Conservation (phyloP, 1,140 invertebrate species). For the Pseudomyrmex dendroicus region DNA sequence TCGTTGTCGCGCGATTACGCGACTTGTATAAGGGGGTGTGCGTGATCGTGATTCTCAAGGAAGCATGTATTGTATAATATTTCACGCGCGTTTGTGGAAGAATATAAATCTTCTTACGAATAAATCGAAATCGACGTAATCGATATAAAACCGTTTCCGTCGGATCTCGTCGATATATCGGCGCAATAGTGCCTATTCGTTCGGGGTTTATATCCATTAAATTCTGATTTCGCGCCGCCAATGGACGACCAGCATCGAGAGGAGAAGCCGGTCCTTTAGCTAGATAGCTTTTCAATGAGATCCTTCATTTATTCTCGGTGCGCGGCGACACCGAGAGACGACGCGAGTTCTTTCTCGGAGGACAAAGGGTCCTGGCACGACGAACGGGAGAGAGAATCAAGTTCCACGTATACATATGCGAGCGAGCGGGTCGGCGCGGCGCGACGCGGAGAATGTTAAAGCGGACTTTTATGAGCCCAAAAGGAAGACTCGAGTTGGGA, state of each 20-base stretch:
- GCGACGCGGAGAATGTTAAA: constrained; percentile 61
- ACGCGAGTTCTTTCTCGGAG: constrained; percentile 37
- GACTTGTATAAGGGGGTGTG: too few relatives aligned
- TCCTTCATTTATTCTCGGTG: constrained; percentile 73
- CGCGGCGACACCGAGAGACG: constrained; percentile 27
- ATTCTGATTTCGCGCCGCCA: constrained; percentile 72
- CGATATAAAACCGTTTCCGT: constrained; percentile 5
- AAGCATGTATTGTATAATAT: too few relatives aligned
- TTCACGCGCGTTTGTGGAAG: too few relatives aligned
- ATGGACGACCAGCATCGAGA: constrained; percentile 32
- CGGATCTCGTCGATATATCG: constrained; percentile 71
- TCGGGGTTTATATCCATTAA: constrained; percentile 78
- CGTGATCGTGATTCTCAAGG: too few relatives aligned
- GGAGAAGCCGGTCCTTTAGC: constrained; percentile 67
- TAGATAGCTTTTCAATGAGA: constrained; percentile 77
- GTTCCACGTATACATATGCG: constrained; percentile 68
- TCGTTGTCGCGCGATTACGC: constrained; percentile 12
- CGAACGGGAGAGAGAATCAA: constrained; percentile 67
- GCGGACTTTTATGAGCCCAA: constrained; percentile 71
- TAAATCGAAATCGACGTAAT: neutral
- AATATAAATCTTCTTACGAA: neutral
- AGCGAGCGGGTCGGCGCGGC: neutral
- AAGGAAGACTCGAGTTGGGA: constrained; percentile 58
- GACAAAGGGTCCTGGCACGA: neutral
- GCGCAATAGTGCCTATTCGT: constrained; percentile 73